Evolutionary conservation across 2,888 invertebrate species (phyloP).

Genomic region (Drosophila eohydei): DNA sequence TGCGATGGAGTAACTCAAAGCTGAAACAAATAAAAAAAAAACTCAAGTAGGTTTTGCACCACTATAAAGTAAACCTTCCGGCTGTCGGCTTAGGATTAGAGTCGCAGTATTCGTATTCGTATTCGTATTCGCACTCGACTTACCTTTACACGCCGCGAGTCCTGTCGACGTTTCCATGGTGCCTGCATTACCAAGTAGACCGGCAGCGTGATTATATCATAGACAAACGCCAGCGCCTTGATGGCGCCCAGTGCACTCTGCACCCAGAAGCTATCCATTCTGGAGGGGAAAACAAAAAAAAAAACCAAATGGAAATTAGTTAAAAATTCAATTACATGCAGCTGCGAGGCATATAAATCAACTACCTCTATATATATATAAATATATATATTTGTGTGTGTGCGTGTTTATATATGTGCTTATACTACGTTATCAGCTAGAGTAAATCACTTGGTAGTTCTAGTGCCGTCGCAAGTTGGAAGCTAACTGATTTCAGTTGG

Average conservation of each 20-base stretch:
- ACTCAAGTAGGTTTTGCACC: not conserved
- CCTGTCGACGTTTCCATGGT: conserved; percentile 93
- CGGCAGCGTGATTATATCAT: conserved; percentile 95
- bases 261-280: conserved; percentile 89
- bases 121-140: conserved; percentile 44
- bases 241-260: conserved; percentile 91
- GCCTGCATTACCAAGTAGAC: conserved; percentile 94
- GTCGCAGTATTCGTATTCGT: not conserved
- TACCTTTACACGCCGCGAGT: conserved; percentile 92
- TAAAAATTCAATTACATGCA: conserved; percentile 25
- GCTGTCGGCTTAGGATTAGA: not conserved
- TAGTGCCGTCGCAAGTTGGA: conserved; percentile 50
- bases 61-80: not conserved
- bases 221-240: conserved; percentile 92
- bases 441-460: conserved; percentile 42
- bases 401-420: not conserved
- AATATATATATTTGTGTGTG: not conserved
- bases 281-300: conserved; percentile 72
- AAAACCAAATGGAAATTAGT: not conserved
- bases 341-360: not conserved
- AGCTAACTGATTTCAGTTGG: conserved; percentile 65
- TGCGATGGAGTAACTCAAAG: not conserved
- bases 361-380: not conserved
- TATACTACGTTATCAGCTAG: conserved; percentile 5
- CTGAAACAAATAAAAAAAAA: not conserved